These are phyloP conservation scores for Calliscelio sp. DNA, from an alignment of 2,888 invertebrate species.

Conservation along the genomic window DNA sequence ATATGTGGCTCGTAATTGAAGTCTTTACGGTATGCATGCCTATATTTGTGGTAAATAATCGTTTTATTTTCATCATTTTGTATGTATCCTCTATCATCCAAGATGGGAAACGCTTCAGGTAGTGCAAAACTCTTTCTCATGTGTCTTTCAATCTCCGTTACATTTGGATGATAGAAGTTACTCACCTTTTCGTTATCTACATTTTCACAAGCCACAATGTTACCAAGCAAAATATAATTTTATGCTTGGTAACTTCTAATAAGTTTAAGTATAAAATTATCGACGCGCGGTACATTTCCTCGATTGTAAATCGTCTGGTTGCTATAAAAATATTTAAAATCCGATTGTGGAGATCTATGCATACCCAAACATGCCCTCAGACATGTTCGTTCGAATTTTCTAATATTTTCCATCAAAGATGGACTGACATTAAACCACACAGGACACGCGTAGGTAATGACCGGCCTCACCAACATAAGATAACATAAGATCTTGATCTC, in stretches of 20 bases:
- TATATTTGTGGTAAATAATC: slow-evolving; percentile 21
- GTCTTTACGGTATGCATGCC: not conserved
- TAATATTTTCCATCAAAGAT: slow-evolving; percentile 56
- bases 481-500: not conserved
- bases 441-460: slow-evolving; percentile 53
- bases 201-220: not conserved
- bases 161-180: not conserved
- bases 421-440: slow-evolving; percentile 56
- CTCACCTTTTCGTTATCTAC: not conserved
- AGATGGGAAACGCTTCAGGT: slow-evolving; percentile 5
- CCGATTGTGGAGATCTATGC: slow-evolving; percentile 13
- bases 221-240: too few species aligned
- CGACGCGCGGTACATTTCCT: slow-evolving; percentile 47
- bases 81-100: slow-evolving; percentile 3
- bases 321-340: slow-evolving; percentile 12
- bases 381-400: slow-evolving; percentile 40
- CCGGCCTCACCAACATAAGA: slow-evolving; percentile 34
- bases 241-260: too few species aligned
- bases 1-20: not conserved
- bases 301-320: slow-evolving; percentile 41
- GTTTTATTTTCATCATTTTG: slow-evolving; percentile 22
- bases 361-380: slow-evolving; percentile 15
- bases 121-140: not conserved
- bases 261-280: slow-evolving; percentile 57
- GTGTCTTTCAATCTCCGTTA: not conserved